Evolutionary conservation across 2,888 invertebrate species (phyloP).

Genomic region (Reticulitermes lucifugus): DNA sequence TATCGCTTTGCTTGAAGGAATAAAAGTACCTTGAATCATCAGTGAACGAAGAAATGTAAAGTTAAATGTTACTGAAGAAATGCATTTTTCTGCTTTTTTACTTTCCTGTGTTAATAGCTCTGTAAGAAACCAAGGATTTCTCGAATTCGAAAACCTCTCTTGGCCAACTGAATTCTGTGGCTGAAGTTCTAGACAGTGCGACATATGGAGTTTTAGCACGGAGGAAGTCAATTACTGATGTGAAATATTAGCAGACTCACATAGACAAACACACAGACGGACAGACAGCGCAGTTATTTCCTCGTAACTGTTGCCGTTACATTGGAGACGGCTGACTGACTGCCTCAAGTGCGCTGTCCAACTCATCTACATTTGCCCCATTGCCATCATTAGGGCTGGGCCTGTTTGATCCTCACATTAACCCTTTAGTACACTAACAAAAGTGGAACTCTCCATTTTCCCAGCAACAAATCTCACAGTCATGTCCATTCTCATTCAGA

Average conservation of each 20-base stretch:
- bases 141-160: no score
- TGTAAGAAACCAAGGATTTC: no score
- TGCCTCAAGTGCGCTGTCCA: neutral
- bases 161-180: no score
- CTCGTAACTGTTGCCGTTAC: neutral
- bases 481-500: neutral
- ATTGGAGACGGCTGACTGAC: neutral
- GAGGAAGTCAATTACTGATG: neutral
- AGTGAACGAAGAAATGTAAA: no score
- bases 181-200: no score
- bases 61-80: no score
- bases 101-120: no score
- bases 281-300: neutral
- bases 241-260: constrained; percentile 1
- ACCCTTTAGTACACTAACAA: constrained; percentile 11
- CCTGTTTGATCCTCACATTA: constrained; percentile 6
- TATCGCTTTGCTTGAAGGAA: no score
- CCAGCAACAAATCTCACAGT: neutral
- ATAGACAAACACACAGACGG: neutral
- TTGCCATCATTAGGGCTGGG: neutral
- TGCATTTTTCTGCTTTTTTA: no score
- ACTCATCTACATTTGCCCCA: constrained; percentile 16
- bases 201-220: neutral
- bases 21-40: no score
- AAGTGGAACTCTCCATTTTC: neutral